Base-by-base conservation (phyloP, 1,140 invertebrate genomes). In the Lepidurus arcticus region DNA sequence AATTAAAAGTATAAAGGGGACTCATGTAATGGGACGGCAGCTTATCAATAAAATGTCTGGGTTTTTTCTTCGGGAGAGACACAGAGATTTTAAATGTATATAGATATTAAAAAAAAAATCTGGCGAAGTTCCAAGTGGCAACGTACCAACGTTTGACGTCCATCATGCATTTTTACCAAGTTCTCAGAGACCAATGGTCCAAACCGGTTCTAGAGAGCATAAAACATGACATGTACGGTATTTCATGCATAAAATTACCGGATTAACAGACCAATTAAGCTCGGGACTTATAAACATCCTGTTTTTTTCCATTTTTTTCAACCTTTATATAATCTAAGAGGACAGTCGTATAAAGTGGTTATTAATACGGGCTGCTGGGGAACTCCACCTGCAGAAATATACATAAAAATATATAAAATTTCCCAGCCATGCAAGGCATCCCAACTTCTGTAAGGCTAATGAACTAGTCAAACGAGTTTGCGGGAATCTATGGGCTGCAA, bases 251-350 rank as follows among this genome's bases (percentile, higher is more conserved):
- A 65, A 65, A 65, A 65, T 65, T 13, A 13, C 53, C 21, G 13
- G 53, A 65, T 65, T 65, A 65, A n/a, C 53, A 65, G 53, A 21
- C 53, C 53, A 65, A 65, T 65, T 65, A 65, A 65, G 53, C 53
- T 65, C n/a, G 8, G 21, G 53, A 65, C 16, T 65, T 21, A n/a
- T 21, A 7, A 65, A 13, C 53, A 65, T 65, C 21, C 21, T n/a
- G 16, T 65, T 65, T 7, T n/a, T 13, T 5, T 3, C 53, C 16
- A 65, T 21, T 16, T 65, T 65, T 65, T 9, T 65, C 1, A 34
- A 34, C 34, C 3, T 65, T 65, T 21, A 65, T n/a, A 16, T 13
- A 7, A 7, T 65, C 21, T 13, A 65, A n/a, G 53, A 4, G 53
- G 53, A 65, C 53, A 65, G 53, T 65, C 7, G 7, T n/a, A 21